Base-by-base conservation (phyloP, 2,888 invertebrate species). In the Nematopogon swammerdamellus region DNA sequence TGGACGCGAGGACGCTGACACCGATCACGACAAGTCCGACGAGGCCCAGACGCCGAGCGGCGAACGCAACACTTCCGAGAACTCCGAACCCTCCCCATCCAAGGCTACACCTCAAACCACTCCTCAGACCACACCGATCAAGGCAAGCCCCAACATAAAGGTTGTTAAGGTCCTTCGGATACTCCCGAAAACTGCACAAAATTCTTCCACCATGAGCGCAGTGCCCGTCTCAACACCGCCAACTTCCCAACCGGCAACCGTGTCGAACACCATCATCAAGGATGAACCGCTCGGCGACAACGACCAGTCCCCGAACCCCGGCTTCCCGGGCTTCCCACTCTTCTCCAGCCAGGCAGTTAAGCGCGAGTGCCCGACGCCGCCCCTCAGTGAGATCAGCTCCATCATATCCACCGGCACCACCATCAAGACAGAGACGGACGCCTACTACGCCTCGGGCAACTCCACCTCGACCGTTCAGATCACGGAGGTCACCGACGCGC, bases 111-210 rank as follows among this genome's bases (percentile, higher is more conserved):
- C 68, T 3, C 53, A 53, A 3, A 61, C 57, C 10, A 55, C 44
- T 10, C 30, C 44, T 10, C 30, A 25, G 19, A 10, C 29, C 18
- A 18, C 43, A 1, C 47, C 49, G 20, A 18, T 47, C 1, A 63
- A 72, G 47, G 64, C 72, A 1, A 63, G 55, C 43, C 63, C 79
- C 2, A 79, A 79, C 59, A 62, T 69, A 10, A 36, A 36, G 11
- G 36, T 36, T 3, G 36, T 36, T 3, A 36, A 36, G n/a, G 36
- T 36, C 14, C n/a, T 36, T 8, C 4, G 36, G 11, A 36, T 36
- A 3, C 8, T 36, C 3, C 36, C 36, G 11, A 36, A 36, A 14
- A 3, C 11, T 14, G 3, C 36, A 14, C 36, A 4, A 25, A 25
- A 6, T 25, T 6, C 4, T 6, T 4, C 25, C 8, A 25, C 4